Evolutionary conservation across 2,113 vertebrate genomes (phyloP).

Genomic region (Gopherus flavomarginatus): DNA sequence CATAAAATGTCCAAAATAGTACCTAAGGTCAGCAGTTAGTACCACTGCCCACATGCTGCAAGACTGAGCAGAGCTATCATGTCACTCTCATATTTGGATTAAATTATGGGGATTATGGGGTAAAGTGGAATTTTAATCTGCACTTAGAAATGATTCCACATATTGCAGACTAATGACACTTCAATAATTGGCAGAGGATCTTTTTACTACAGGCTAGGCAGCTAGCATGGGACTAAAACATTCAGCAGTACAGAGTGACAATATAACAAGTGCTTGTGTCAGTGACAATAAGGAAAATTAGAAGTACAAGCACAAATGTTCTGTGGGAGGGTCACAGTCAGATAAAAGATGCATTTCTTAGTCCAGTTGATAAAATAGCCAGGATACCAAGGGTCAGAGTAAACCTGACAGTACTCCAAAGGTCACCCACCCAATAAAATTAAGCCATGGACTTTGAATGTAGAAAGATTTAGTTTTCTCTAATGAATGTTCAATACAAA

Average conservation of each 20-base stretch:
- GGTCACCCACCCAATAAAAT: not conserved
- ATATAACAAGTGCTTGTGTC: not conserved
- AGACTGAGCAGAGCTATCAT: not conserved
- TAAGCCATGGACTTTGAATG: not conserved
- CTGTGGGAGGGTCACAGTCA: not conserved
- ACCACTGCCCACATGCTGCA: not conserved
- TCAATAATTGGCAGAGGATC: not conserved
- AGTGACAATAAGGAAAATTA: not conserved
- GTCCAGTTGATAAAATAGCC: not conserved
- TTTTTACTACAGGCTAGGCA: not conserved
- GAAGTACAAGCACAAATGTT: not conserved
- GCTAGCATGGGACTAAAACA: not conserved
- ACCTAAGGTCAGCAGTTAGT: not conserved
- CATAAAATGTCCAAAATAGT: not conserved
- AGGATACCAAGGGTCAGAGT: not conserved
- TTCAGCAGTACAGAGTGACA: not conserved
- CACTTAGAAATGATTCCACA: not conserved
- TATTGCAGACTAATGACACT: not conserved
- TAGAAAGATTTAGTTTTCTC: conserved; percentile 20
- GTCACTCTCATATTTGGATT: not conserved
- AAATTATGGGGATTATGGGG: not conserved
- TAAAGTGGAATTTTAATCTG: not conserved
- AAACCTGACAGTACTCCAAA: not conserved
- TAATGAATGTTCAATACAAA: conserved; percentile 27
- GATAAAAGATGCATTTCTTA: not conserved